Evolutionary conservation across 1,140 invertebrate species (phyloP).

Genomic region (Aphis craccivora): DNA sequence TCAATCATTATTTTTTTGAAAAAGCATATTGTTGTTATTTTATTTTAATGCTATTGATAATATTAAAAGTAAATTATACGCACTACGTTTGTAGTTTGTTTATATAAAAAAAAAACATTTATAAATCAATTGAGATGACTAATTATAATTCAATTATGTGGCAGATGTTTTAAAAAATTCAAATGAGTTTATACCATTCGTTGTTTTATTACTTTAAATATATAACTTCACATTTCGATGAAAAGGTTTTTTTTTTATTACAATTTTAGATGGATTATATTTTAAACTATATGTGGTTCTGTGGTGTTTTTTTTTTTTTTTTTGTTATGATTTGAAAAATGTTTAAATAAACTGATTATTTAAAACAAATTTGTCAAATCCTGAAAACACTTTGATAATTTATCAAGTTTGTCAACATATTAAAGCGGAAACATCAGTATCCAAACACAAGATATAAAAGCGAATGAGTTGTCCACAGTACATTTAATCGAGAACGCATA

Average conservation of each 20-base stretch:
- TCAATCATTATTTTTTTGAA: not conserved
- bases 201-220: slow-evolving; percentile 25
- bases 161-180: slow-evolving; percentile 30
- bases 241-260: not conserved
- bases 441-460: slow-evolving; percentile 9
- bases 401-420: not conserved
- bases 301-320: not conserved
- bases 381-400: not conserved
- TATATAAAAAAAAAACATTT: not conserved
- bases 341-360: not conserved
- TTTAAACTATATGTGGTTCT: not conserved
- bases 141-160: slow-evolving; percentile 31
- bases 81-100: not conserved
- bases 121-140: slow-evolving; percentile 7
- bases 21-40: not conserved
- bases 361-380: not conserved
- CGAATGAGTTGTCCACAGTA: slow-evolving; percentile 29
- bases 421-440: not conserved
- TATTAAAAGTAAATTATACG: not conserved
- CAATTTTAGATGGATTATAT: slow-evolving; percentile 2
- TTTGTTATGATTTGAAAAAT: not conserved
- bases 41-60: slow-evolving; percentile 12
- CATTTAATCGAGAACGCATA: slow-evolving; percentile 17
- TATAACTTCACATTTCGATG: not conserved
- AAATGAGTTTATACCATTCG: slow-evolving; percentile 24